These are phyloP conservation scores for Turdus rufiventris DNA, from an alignment of 2,113 vertebrate species.

Conservation along the genomic window DNA sequence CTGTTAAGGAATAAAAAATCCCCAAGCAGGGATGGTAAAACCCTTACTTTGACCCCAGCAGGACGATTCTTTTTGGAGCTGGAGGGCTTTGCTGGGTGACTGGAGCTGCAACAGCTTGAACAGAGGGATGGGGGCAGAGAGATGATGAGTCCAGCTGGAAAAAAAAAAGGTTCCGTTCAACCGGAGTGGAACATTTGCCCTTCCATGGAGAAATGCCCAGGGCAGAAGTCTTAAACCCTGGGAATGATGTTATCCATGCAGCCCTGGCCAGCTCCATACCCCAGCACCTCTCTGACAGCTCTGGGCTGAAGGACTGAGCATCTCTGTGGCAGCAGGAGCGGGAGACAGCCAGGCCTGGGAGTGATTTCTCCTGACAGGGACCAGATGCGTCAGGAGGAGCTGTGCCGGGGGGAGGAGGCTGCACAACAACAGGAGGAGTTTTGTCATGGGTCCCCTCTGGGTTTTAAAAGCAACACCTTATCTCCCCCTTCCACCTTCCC, in stretches of 20 bases:
- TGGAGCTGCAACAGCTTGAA: background rate
- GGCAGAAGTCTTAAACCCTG: background rate
- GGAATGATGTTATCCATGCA: background rate
- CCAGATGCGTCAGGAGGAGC: conserved; percentile 12
- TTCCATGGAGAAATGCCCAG: background rate
- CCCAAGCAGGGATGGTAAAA: background rate
- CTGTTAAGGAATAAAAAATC: background rate
- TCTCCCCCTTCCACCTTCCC: conserved; percentile 30
- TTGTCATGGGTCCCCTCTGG: background rate
- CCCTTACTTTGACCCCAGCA: background rate
- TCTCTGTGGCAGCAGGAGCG: background rate
- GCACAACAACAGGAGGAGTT: background rate
- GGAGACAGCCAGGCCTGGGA: background rate
- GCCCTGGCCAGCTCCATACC: background rate
- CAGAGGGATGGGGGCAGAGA: background rate
- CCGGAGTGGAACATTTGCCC: background rate
- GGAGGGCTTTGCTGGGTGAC: background rate
- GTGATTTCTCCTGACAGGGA: background rate
- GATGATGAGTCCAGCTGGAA: background rate
- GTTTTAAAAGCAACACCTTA: conserved; percentile 38
- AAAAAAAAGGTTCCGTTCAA: background rate
- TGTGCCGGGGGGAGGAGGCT: background rate
- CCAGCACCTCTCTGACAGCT: background rate
- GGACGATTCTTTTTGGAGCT: background rate
- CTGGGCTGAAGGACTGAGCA: background rate